Conservation (phyloP, 2,888 invertebrate species). For the Uloborus plumipes region DNA sequence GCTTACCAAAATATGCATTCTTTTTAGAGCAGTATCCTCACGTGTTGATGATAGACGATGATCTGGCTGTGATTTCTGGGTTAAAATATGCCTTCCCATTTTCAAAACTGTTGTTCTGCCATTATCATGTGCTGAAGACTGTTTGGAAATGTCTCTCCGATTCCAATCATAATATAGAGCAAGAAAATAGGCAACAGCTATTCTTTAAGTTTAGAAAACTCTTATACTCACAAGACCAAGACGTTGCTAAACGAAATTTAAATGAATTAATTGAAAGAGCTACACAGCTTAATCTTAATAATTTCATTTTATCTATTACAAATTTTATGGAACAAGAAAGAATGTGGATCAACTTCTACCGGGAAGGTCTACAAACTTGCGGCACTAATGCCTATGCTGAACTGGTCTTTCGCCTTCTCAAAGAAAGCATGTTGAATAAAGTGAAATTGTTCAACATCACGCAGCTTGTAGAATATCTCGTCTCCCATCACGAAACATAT, state of each 20-base stretch:
- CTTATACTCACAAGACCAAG: background rate
- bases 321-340: slow-evolving; percentile 4
- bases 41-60: slow-evolving; percentile 2
- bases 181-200: background rate
- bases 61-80: slow-evolving; percentile 1
- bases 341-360: slow-evolving; percentile 7
- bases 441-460: no score
- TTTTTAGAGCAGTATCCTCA: background rate
- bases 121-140: slow-evolving; percentile 9
- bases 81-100: background rate
- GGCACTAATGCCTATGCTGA: no score
- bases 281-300: background rate
- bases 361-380: background rate
- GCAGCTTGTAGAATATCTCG: no score
- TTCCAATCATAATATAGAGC: slow-evolving; percentile 1
- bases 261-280: background rate
- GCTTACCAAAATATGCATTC: background rate
- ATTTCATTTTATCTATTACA: background rate
- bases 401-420: no score
- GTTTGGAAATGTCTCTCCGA: slow-evolving; percentile 5
- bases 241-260: background rate
- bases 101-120: background rate
- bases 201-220: background rate
- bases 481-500: no score
- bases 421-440: no score